phyloP scores from a whole-genome alignment of 1,140 invertebrate genomes.

The Triops longicaudatus region DNA sequence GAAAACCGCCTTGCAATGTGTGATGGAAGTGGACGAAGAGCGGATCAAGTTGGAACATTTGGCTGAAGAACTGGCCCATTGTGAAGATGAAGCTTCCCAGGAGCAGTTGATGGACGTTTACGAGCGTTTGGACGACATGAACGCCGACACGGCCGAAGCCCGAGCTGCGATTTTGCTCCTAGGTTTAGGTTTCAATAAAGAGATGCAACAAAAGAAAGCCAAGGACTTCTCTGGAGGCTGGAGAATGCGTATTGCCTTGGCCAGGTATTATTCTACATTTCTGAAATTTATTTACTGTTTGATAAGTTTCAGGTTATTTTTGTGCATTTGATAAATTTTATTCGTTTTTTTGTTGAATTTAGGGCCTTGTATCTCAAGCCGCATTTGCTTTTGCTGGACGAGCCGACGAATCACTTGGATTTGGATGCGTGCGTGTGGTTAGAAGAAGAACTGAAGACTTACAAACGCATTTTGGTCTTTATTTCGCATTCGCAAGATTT shows the following conservation, averaged over 20 bases:
- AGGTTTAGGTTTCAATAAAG: constrained; percentile 90
- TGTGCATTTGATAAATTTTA: no score
- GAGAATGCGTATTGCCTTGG: constrained; percentile 98
- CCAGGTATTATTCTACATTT: constrained; percentile 41
- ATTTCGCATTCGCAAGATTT: constrained; percentile 99
- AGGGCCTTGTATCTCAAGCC: constrained; percentile 64
- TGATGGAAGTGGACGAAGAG: constrained; percentile 98
- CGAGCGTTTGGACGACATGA: constrained; percentile 92
- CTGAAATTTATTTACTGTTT: constrained; percentile 36
- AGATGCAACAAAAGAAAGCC: constrained; percentile 84
- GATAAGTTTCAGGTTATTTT: constrained; percentile 37
- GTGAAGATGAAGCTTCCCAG: constrained; percentile 83
- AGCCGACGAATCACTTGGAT: constrained; percentile 62
- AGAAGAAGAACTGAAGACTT: constrained; percentile 92
- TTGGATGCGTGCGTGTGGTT: constrained; percentile 98
- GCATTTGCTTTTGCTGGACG: constrained; percentile 39
- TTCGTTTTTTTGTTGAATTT: constrained; percentile 23
- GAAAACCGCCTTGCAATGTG: constrained; percentile 83
- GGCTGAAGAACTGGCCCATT: constrained; percentile 78
- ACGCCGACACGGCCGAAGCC: constrained; percentile 87
- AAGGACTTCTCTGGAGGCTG: constrained; percentile 97
- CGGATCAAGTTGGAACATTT: constrained; percentile 81
- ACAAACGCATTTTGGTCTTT: constrained; percentile 94
- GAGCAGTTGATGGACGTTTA: constrained; percentile 97
- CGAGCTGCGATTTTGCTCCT: constrained; percentile 89